Conservation (phyloP, 2,113 vertebrate species). For the Tetrax tetrax region DNA sequence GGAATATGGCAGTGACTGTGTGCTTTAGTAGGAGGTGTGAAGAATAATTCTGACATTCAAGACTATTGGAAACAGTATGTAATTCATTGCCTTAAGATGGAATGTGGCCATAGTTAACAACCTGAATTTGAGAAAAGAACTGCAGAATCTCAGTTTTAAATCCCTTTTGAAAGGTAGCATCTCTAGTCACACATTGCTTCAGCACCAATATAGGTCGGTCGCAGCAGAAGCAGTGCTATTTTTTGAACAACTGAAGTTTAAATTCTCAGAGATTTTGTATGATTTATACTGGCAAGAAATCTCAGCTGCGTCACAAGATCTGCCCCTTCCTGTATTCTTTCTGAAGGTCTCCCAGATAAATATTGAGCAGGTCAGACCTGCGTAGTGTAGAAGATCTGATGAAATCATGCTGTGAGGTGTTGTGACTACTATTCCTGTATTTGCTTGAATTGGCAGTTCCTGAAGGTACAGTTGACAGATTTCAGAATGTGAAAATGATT, state of each 20-base stretch:
- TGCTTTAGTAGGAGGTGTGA: conserved; percentile 66
- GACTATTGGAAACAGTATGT: conserved; percentile 59
- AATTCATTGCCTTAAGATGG: conserved; percentile 64
- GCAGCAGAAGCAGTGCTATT: neutral
- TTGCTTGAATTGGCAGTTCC: conserved; percentile 33
- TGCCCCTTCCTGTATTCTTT: neutral
- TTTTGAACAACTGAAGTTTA: conserved; percentile 1
- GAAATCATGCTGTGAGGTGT: conserved; percentile 9
- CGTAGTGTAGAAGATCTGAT: conserved; percentile 1
- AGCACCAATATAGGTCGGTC: neutral
- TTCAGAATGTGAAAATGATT: conserved; percentile 52
- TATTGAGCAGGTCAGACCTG: conserved; percentile 23
- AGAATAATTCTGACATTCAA: conserved; percentile 68
- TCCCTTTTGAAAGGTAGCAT: conserved; percentile 22
- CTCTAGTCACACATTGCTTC: neutral
- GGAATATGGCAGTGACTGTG: conserved; percentile 54
- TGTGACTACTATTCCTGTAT: conserved; percentile 34
- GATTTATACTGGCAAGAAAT: conserved; percentile 29
- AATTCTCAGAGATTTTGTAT: conserved; percentile 24
- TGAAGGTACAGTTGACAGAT: conserved; percentile 28
- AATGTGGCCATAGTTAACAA: conserved; percentile 53
- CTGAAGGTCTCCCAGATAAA: neutral
- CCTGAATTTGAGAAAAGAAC: conserved; percentile 25
- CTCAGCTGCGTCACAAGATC: neutral
- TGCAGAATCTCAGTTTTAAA: conserved; percentile 18